Evolutionary conservation across 2,888 invertebrate genomes (phyloP).

Genomic region (Caenorhabditis sp.): DNA sequence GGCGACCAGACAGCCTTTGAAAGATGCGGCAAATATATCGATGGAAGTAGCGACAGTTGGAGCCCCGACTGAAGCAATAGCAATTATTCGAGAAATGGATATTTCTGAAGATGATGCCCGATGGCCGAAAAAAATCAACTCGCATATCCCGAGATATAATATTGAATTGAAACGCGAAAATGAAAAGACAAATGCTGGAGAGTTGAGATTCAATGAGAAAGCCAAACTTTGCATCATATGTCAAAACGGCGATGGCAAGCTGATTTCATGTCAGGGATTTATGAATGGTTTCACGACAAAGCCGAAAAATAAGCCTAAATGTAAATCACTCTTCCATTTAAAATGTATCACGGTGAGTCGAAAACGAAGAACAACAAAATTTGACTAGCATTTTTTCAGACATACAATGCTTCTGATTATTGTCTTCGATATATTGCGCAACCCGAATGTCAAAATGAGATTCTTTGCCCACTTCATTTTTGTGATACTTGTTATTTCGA

Average conservation of each 20-base stretch:
- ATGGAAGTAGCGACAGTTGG: neutral
- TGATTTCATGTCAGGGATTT: neutral
- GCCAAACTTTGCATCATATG: neutral
- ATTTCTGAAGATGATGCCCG: neutral
- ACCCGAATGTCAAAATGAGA: slow-evolving; percentile 18
- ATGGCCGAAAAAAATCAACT: neutral
- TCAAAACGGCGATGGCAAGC: neutral
- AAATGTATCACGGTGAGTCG: slow-evolving; percentile 1
- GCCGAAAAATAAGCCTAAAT: neutral
- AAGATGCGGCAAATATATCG: too few species aligned
- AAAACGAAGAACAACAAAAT: neutral
- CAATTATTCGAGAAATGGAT: neutral
- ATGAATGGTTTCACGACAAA: neutral
- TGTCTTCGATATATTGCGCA: slow-evolving; percentile 8
- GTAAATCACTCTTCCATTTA: slow-evolving; percentile 6
- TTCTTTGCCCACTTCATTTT: slow-evolving; percentile 23
- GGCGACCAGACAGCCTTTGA: too few species aligned
- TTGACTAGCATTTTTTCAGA: slow-evolving; percentile 14
- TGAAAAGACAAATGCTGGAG: neutral
- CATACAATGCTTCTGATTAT: slow-evolving; percentile 16
- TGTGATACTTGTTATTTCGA: slow-evolving; percentile 14
- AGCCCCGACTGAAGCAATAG: neutral
- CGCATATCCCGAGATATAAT: neutral
- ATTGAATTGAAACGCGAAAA: neutral
- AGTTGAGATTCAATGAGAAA: neutral